Base-by-base conservation (phyloP, 2,888 invertebrate species). In the Drosophila anomelani region DNA sequence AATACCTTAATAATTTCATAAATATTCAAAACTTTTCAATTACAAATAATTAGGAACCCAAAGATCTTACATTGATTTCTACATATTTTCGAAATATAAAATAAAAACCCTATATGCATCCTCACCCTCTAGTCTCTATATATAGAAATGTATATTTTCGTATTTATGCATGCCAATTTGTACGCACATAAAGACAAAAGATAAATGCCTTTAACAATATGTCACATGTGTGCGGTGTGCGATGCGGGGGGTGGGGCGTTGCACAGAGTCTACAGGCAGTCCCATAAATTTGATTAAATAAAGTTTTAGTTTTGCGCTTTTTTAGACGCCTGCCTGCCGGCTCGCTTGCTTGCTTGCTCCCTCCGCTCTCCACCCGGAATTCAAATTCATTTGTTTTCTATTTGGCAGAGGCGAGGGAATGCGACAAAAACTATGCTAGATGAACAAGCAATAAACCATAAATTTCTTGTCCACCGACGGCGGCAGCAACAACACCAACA, bases 241-340 rank as follows among this genome's bases (percentile, higher is more conserved):
- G 46, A n/a, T 43, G 32, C 39, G 10, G 32, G 49, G 39, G 10
- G 34, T 47, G 29, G 59, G 34, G 39, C 17, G 41, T 49, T 54
- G 62, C 43, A 61, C 41, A 55, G 63, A 44, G 63, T 44, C 72
- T 74, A 60, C 59, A 59, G 76, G 62, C 73, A 74, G 75, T 68
- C 56, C 78, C 81, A 88, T 90, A 87, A 89, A 90, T 90, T 90
- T 87, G 85, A 88, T 90, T 80, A 89, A 90, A 88, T 88, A 89
- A 90, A 84, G 79, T 88, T 88, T 79, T 72, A 77, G 76, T 80
- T 70, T 83, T 78, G 68, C 74, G 71, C 76, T 76, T 84, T 78
- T 81, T 73, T 62, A 66, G 63, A 55, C 47, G 29, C 43, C 23
- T 46, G 44, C 23, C 56, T 49, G 53, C 13, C 34, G n/a, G 41